Conservation (phyloP, 2,797 vertebrate genomes). For the Fistularia tabacaria region DNA sequence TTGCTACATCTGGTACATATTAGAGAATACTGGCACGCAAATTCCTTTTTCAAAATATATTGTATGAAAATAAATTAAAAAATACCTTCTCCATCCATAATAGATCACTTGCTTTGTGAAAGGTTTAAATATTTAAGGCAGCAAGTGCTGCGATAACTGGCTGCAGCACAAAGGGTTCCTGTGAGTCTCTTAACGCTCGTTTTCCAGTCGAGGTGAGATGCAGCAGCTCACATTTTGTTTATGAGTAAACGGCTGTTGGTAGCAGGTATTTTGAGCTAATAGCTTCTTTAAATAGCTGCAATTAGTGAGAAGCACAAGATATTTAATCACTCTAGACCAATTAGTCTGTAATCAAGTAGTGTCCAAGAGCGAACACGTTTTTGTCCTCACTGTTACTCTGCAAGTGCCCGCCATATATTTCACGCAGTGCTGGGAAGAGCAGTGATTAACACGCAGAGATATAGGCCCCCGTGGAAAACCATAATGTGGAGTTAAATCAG, state of each 20-base stretch:
- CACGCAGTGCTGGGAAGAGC: constrained; percentile 63
- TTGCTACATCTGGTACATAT: constrained; percentile 49
- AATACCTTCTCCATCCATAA: neutral
- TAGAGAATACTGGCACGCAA: constrained; percentile 11
- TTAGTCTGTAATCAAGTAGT: constrained; percentile 90
- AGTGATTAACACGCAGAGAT: constrained; percentile 75
- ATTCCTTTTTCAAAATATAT: constrained; percentile 13
- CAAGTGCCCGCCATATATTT: constrained; percentile 72
- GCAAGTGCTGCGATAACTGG: constrained; percentile 5
- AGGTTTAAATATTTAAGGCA: constrained; percentile 7
- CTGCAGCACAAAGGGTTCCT: constrained; percentile 6
- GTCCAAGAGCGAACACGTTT: constrained; percentile 79
- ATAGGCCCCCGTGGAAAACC: constrained; percentile 72
- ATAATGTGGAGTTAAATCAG: constrained; percentile 75
- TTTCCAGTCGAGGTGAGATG: constrained; percentile 53
- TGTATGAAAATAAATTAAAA: too few species aligned
- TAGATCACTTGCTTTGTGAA: neutral
- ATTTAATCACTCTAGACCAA: constrained; percentile 99
- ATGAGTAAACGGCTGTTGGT: constrained; percentile 88
- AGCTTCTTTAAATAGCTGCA: constrained; percentile 93
- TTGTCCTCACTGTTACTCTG: constrained; percentile 71
- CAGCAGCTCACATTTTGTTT: constrained; percentile 83
- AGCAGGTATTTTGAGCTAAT: constrained; percentile 98
- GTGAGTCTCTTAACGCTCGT: constrained; percentile 11
- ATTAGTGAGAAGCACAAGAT: constrained; percentile 98